Conservation (phyloP, 2,888 invertebrate species). For the Xylota segnis region DNA sequence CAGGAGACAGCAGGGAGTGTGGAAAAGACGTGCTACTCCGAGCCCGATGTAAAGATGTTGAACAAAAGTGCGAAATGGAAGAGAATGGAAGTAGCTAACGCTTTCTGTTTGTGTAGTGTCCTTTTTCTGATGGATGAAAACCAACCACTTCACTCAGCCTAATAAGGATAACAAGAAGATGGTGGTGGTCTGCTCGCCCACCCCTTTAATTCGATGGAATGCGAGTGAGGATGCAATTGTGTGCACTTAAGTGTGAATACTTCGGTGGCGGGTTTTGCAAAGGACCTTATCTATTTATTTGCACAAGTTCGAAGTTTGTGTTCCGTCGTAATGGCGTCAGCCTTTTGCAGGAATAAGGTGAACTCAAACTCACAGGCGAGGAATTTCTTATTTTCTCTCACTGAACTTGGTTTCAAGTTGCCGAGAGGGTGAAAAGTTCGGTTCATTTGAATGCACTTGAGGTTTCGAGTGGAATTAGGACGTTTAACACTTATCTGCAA, state of each 20-base stretch:
- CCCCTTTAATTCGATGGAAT: constrained; percentile 57
- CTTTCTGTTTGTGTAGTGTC: constrained; percentile 51
- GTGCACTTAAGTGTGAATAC: constrained; percentile 57
- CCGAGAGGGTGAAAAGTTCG: constrained; percentile 28
- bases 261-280: constrained; percentile 48
- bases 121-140: constrained; percentile 5
- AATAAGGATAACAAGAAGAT: constrained; percentile 44
- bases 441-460: constrained; percentile 58
- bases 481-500: constrained; percentile 51
- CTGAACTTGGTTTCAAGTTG: constrained; percentile 50
- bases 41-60: background rate
- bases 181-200: background rate
- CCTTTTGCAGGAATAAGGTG: constrained; percentile 43
- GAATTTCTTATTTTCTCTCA: constrained; percentile 19
- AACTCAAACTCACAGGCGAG: constrained; percentile 49
- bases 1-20: constrained; percentile 6
- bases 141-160: constrained; percentile 15
- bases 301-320: constrained; percentile 46
- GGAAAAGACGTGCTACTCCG: background rate
- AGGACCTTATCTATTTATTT: constrained; percentile 55
- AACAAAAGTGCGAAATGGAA: constrained; percentile 64
- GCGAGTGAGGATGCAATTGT: constrained; percentile 65
- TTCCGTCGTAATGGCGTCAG: constrained; percentile 41
- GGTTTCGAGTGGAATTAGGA: constrained; percentile 56
- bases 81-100: constrained; percentile 49